Conservation (phyloP, 53 echinoderm and acorn worm species). For the Actinopyga echinites region DNA sequence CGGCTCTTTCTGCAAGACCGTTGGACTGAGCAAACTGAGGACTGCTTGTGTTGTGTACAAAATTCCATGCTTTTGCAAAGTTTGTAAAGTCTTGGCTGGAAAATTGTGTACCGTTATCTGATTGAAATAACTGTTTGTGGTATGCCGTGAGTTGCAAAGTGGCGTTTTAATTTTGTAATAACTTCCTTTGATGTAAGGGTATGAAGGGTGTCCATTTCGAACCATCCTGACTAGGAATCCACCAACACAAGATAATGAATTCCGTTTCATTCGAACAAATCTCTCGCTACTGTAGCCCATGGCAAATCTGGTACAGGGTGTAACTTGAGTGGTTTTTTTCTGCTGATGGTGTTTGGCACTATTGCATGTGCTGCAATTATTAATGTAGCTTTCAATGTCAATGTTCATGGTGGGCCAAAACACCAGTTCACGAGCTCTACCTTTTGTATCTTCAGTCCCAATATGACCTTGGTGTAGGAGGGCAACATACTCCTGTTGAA, state of each 20-base stretch:
- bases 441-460: conserved; percentile 52
- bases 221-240: conserved; percentile 59
- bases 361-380: conserved; percentile 22
- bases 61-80: conserved; percentile 31
- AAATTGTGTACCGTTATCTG: conserved; percentile 46
- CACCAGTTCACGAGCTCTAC: conserved; percentile 47
- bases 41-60: conserved; percentile 23
- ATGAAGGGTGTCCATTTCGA: conserved; percentile 48
- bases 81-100: conserved; percentile 27
- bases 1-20: conserved; percentile 13
- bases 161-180: conserved; percentile 39
- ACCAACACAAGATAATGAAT: conserved; percentile 44
- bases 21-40: background rate
- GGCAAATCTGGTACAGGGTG: conserved; percentile 28
- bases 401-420: conserved; percentile 62
- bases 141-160: conserved; percentile 41
- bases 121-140: too few species aligned
- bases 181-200: background rate
- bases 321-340: conserved; percentile 32
- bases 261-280: conserved; percentile 62
- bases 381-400: conserved; percentile 41
- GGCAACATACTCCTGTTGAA: conserved; percentile 41
- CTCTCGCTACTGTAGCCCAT: conserved; percentile 50
- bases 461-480: conserved; percentile 58
- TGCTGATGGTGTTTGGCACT: conserved; percentile 41